These are phyloP conservation scores for Galbula dea DNA, from an alignment of 2,113 vertebrate species.

Conservation along the genomic window DNA sequence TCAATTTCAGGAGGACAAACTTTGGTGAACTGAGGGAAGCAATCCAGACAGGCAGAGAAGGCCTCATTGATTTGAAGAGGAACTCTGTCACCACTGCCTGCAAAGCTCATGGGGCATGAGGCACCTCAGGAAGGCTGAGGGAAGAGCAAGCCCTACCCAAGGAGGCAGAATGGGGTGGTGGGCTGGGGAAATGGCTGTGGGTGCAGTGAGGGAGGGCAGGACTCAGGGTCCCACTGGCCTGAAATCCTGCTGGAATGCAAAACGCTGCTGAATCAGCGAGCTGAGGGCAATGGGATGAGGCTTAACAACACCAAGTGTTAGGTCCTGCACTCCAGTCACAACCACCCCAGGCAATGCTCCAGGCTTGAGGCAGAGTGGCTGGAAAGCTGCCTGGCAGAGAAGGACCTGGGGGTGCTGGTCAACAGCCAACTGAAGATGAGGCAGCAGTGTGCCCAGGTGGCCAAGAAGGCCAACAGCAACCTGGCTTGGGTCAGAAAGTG, in stretches of 20 bases:
- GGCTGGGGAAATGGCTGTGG: background rate
- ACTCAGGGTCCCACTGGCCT: background rate
- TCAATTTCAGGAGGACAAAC: accelerated
- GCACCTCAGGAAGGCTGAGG: background rate
- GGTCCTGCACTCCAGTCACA: too few species aligned
- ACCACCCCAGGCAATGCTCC: too few species aligned
- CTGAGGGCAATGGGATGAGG: too few species aligned
- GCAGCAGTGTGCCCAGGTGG: too few species aligned
- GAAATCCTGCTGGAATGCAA: accelerated
- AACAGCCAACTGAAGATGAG: too few species aligned
- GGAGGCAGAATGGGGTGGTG: background rate
- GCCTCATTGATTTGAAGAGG: accelerated
- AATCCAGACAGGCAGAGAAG: background rate
- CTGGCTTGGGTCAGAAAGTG: too few species aligned
- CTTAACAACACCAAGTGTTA: too few species aligned
- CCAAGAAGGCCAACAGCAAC: too few species aligned
- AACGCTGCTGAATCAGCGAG: background rate
- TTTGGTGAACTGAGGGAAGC: accelerated
- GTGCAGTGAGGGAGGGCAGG: accelerated
- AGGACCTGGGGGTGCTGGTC: too few species aligned
- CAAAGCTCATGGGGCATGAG: accelerated
- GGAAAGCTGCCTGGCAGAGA: too few species aligned
- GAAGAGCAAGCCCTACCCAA: background rate
- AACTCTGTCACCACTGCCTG: background rate
- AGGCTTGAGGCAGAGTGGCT: too few species aligned